These are phyloP conservation scores for Tarsius wallacei DNA, from an alignment of 2,797 vertebrate species.

Conservation along the genomic window DNA sequence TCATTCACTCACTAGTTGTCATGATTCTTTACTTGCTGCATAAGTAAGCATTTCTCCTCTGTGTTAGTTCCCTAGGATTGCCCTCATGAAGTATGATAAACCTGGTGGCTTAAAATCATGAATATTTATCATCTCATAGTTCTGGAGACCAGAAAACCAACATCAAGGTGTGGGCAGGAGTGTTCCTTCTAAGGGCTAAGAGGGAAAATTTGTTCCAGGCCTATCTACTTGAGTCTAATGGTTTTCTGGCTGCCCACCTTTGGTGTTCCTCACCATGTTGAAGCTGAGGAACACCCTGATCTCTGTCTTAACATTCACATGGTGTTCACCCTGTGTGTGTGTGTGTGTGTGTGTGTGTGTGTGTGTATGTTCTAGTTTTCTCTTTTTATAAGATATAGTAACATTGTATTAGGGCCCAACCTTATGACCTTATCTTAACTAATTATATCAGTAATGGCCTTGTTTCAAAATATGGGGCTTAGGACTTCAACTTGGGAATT, in stretches of 20 bases:
- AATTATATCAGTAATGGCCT: not conserved
- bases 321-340: no score
- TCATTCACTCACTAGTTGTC: not conserved
- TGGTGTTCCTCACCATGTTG: not conserved
- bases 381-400: not conserved
- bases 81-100: not conserved
- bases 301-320: not conserved
- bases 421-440: not conserved
- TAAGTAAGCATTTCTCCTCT: not conserved
- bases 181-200: not conserved
- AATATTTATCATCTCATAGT: not conserved
- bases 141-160: not conserved
- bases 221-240: not conserved
- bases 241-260: not conserved
- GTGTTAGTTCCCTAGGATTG: no score
- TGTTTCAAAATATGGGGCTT: not conserved
- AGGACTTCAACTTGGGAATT: not conserved
- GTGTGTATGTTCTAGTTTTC: not conserved
- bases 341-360: no score
- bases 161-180: accelerated
- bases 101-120: not conserved
- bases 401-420: not conserved
- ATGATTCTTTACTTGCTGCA: no score
- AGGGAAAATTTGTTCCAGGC: not conserved
- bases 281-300: not conserved